Percentiles rank a stretch among this genome's conserved stretches.
Evolutionary conservation across 2,113 vertebrate genomes (phyloP).

Genomic region (Tapirus terrestris): DNA sequence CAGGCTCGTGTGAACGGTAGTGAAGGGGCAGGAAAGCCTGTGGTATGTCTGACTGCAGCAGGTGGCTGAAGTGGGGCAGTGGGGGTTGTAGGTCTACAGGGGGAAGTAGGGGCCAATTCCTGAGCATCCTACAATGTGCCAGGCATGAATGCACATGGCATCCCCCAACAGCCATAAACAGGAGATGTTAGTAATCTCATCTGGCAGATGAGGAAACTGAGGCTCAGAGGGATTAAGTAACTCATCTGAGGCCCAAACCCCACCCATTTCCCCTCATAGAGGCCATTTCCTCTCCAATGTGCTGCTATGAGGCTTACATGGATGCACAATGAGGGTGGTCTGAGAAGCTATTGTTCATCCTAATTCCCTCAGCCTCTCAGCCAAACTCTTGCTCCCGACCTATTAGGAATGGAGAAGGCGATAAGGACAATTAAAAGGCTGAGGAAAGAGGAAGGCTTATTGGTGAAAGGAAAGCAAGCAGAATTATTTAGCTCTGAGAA

Average conservation of each 20-base stretch:
- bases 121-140: not conserved
- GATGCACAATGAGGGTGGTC: too few relatives aligned
- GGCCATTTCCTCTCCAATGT: not conserved
- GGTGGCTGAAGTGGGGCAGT: not conserved
- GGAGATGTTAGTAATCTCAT: not conserved
- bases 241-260: not conserved
- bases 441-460: not conserved
- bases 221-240: not conserved
- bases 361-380: not conserved
- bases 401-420: not conserved
- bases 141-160: accelerated
- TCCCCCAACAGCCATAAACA: too few relatives aligned
- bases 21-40: not conserved
- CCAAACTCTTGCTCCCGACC: not conserved
- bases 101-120: not conserved
- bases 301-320: not conserved
- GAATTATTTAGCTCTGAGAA: not conserved
- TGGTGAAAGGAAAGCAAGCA: not conserved
- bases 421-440: not conserved
- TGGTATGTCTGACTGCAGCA: not conserved
- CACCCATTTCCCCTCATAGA: not conserved
- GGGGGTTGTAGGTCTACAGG: not conserved
- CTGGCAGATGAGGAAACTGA: not conserved
- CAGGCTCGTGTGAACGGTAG: not conserved
- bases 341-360: not conserved